Conservation (phyloP, 1,140 invertebrate species). For the Notospermus geniculatus region DNA sequence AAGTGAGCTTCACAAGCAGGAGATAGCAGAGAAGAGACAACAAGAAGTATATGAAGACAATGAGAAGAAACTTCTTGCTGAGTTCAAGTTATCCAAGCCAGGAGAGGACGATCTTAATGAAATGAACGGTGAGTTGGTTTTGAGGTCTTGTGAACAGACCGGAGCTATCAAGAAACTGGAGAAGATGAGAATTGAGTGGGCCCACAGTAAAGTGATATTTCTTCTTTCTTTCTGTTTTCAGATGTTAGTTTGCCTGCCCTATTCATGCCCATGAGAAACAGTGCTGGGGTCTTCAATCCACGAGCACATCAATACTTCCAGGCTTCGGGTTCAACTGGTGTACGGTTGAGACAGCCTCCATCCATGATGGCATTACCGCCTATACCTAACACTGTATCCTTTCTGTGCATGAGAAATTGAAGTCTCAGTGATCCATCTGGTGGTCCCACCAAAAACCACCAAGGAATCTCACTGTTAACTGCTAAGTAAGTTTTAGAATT, state of each 20-base stretch:
- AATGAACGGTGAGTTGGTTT: constrained; percentile 34
- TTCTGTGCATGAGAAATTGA: no score
- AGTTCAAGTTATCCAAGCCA: constrained; percentile 38
- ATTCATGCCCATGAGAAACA: constrained; percentile 46
- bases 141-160: no score
- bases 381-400: constrained; percentile 43
- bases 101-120: constrained; percentile 40
- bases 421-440: no score
- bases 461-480: no score
- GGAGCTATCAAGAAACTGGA: no score
- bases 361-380: constrained; percentile 50
- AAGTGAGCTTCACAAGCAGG: constrained; percentile 33
- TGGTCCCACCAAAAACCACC: no score
- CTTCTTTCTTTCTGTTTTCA: no score
- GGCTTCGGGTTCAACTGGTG: constrained; percentile 37
- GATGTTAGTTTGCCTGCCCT: constrained; percentile 51
- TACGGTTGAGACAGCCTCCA: constrained; percentile 48
- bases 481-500: no score
- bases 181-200: no score
- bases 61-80: constrained; percentile 44
- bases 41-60: constrained; percentile 34
- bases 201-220: no score
- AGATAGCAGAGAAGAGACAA: constrained; percentile 32
- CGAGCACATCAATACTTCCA: constrained; percentile 52
- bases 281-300: constrained; percentile 44